These are phyloP conservation scores for Oxycera nigricornis DNA, from an alignment of 2,888 invertebrate species.

Conservation along the genomic window DNA sequence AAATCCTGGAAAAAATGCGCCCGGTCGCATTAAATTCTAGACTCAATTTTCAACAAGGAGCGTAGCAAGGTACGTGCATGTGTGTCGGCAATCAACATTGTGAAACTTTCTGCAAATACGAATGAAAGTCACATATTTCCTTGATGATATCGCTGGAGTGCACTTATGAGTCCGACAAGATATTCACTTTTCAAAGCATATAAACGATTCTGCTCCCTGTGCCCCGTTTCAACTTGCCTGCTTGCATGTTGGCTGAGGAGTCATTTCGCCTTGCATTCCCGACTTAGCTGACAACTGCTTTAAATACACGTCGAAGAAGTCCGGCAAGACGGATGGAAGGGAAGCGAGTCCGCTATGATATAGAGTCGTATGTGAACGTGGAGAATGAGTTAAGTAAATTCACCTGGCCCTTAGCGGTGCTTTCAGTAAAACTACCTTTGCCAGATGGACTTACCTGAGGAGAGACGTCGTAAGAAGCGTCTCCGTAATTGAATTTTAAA, in stretches of 20 bases:
- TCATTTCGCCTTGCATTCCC: neutral
- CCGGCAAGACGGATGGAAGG: neutral
- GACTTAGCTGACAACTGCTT: neutral
- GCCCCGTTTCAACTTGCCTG: neutral
- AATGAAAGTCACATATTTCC: constrained; percentile 34
- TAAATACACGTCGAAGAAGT: neutral
- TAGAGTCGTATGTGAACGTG: constrained; percentile 8
- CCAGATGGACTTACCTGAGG: neutral
- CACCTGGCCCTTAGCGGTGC: constrained; percentile 3
- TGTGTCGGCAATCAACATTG: neutral
- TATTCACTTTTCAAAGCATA: constrained; percentile 29
- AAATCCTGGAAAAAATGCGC: no score
- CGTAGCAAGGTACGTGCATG: neutral
- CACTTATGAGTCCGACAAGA: constrained; percentile 26
- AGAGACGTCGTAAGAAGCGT: constrained; percentile 18
- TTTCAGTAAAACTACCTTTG: constrained; percentile 3
- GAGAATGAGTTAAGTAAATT: constrained; percentile 21
- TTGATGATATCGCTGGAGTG: constrained; percentile 32
- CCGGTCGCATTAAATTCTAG: neutral
- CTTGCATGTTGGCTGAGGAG: neutral
- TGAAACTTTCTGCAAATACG: neutral
- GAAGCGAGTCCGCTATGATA: neutral
- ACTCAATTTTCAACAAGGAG: neutral
- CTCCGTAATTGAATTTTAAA: constrained; percentile 37
- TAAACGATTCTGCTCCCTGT: neutral